phyloP scores from a whole-genome alignment of 2,888 invertebrate genomes.

The Athetis lepigone region DNA sequence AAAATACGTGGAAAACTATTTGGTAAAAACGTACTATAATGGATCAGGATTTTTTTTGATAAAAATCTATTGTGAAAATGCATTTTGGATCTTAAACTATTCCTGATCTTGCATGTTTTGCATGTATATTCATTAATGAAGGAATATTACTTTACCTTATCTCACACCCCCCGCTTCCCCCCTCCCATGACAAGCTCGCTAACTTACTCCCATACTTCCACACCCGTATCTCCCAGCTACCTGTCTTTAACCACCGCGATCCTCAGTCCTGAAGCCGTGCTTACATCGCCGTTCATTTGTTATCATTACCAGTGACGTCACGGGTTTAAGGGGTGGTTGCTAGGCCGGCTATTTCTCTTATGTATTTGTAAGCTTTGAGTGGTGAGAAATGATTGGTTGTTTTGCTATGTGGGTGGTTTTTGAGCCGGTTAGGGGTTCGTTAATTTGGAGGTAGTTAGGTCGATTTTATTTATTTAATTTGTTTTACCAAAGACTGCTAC shows the following conservation, averaged over 20 bases:
- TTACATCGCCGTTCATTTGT: conserved; percentile 70
- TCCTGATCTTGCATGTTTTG: no score
- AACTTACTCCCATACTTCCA: background rate
- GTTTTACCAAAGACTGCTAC: no score
- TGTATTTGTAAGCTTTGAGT: conserved; percentile 55
- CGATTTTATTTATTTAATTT: no score
- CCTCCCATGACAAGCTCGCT: background rate
- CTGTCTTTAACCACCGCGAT: conserved; percentile 63
- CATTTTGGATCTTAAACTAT: no score
- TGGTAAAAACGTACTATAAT: no score
- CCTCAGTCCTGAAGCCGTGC: conserved; percentile 62
- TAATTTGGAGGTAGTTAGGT: background rate
- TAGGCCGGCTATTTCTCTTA: conserved; percentile 54
- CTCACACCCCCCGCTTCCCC: background rate
- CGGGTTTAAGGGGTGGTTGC: conserved; percentile 52
- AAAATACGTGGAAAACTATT: no score
- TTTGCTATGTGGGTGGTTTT: conserved; percentile 14
- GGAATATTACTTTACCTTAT: no score
- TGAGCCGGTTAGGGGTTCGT: conserved; percentile 14
- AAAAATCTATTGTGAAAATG: no score
- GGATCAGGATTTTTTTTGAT: no score
- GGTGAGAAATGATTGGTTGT: conserved; percentile 45
- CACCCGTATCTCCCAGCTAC: conserved; percentile 10
- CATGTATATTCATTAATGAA: no score
- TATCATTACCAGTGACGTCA: conserved; percentile 69